Percentiles rank a stretch among this genome's conserved stretches.
These are phyloP conservation scores for Macrocentrus cingulum DNA, from an alignment of 1,140 invertebrate species.

Conservation along the genomic window DNA sequence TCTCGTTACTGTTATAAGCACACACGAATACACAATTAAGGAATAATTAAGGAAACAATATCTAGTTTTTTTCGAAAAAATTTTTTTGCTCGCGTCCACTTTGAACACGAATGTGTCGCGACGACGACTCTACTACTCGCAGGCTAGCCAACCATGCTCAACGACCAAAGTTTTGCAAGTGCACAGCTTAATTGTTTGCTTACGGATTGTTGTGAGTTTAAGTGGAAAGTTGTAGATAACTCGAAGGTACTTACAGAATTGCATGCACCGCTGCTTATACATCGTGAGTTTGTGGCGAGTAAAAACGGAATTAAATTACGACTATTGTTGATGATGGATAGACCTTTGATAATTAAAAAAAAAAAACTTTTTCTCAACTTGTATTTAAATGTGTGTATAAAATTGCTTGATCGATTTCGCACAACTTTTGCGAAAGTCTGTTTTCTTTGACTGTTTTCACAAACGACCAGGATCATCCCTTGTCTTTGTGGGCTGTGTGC, in stretches of 20 bases:
- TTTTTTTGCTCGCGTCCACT: slow-evolving; percentile 1
- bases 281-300: neutral
- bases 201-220: slow-evolving; percentile 51
- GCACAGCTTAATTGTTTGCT: slow-evolving; percentile 52
- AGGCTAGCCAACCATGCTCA: slow-evolving; percentile 24
- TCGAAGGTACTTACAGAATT: slow-evolving; percentile 29
- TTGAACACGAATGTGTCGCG: slow-evolving; percentile 5
- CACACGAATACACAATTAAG: too few species aligned
- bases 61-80: too few species aligned
- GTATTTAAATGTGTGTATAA: neutral
- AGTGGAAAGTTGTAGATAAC: slow-evolving; percentile 56
- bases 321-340: neutral
- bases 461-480: slow-evolving; percentile 30
- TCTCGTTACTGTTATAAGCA: too few species aligned
- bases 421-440: slow-evolving; percentile 10
- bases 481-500: slow-evolving; percentile 37
- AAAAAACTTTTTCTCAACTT: neutral
- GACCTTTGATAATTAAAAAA: too few species aligned
- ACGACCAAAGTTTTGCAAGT: slow-evolving; percentile 34
- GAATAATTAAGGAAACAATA: too few species aligned
- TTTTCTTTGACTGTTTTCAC: slow-evolving; percentile 26
- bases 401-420: slow-evolving; percentile 10
- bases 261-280: neutral
- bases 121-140: slow-evolving; percentile 19
- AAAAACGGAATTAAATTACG: neutral